A percentile compares a stretch with the other conserved stretches of the same genome.
These are phyloP conservation scores for Eupithecia vulgata DNA, from an alignment of 2,888 invertebrate genomes.

Conservation along the genomic window DNA sequence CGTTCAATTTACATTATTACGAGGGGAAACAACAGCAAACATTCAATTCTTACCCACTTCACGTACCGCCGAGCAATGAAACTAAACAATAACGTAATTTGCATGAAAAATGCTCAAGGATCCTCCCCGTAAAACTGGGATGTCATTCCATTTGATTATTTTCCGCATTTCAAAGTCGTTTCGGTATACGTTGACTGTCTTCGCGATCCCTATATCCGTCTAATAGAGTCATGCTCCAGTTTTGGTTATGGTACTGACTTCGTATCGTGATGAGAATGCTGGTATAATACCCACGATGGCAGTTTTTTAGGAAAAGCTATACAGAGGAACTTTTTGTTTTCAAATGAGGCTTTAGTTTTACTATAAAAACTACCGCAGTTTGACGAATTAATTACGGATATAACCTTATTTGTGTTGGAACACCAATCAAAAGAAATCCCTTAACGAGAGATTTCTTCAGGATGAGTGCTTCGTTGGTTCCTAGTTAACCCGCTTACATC, in stretches of 20 bases:
- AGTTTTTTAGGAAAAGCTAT: background rate
- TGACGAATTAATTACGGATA: too few relatives aligned
- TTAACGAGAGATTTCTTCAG: too few relatives aligned
- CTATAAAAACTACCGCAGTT: too few relatives aligned
- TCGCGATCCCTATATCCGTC: slow-evolving; percentile 40
- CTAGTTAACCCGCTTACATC: too few relatives aligned
- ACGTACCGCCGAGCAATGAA: slow-evolving; percentile 48
- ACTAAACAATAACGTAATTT: slow-evolving; percentile 59
- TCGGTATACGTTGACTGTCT: slow-evolving; percentile 53
- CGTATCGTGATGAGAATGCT: background rate
- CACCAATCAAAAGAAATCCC: too few relatives aligned
- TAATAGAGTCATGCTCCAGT: slow-evolving; percentile 61
- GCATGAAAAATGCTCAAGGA: slow-evolving; percentile 61
- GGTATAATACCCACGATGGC: background rate
- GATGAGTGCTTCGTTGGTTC: too few relatives aligned
- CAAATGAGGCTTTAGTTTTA: too few relatives aligned
- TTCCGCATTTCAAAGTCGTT: slow-evolving; percentile 61
- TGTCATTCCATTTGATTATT: slow-evolving; percentile 56
- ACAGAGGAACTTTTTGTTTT: background rate
- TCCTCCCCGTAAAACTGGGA: slow-evolving; percentile 59
- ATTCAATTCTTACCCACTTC: slow-evolving; percentile 46
- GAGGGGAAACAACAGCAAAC: slow-evolving; percentile 42
- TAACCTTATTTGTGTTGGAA: too few relatives aligned
- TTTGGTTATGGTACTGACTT: background rate
- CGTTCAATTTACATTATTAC: slow-evolving; percentile 41